Conservation (phyloP, 2,888 invertebrate genomes). For the Oligia strigilis region DNA sequence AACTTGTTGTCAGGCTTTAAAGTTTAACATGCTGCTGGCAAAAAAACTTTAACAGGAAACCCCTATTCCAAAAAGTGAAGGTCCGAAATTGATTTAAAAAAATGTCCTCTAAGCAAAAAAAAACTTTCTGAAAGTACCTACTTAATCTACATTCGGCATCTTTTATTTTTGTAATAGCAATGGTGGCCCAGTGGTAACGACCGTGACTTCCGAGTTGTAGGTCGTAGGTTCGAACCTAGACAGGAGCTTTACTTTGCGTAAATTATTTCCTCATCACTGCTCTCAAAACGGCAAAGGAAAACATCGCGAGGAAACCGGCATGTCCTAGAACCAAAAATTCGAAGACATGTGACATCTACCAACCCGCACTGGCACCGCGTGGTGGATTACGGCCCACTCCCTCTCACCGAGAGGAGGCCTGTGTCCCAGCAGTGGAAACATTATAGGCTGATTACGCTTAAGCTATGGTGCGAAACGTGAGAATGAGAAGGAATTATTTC, state of each 20-base stretch:
- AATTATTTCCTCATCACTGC: background rate
- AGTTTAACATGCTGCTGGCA: background rate
- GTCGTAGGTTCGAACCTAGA: background rate
- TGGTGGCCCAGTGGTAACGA: too few relatives aligned
- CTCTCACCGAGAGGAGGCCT: background rate
- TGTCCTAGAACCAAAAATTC: too few relatives aligned
- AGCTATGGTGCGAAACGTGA: background rate
- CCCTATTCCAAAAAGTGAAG: background rate
- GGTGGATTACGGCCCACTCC: background rate
- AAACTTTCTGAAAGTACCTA: background rate
- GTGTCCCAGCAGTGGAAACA: background rate
- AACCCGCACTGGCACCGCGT: background rate
- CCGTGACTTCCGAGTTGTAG: too few relatives aligned
- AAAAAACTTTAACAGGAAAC: background rate
- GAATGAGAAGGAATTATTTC: too few relatives aligned
- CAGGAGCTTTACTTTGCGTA: background rate
- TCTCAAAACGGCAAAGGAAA: too few relatives aligned
- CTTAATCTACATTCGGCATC: background rate
- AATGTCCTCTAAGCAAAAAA: background rate
- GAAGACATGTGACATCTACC: background rate
- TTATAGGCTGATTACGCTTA: background rate
- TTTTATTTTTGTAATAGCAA: background rate
- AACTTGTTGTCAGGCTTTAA: background rate
- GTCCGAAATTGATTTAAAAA: background rate
- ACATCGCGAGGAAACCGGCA: background rate